Base-by-base conservation (phyloP, 2,113 vertebrate genomes). In the Pachyramphus minor region DNA sequence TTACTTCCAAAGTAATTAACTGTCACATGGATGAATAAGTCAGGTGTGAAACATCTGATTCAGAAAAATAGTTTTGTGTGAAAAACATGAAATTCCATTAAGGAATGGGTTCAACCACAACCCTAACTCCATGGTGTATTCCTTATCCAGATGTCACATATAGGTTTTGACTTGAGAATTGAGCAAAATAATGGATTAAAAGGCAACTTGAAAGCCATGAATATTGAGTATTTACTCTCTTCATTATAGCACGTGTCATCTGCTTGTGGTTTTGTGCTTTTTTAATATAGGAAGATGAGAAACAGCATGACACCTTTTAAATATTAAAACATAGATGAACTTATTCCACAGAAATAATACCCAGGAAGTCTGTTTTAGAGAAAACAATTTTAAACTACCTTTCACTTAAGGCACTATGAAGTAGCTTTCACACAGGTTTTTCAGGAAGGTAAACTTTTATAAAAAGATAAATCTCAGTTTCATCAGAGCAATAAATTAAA, bases 1-100 rank as follows among this genome's bases (percentile, higher is more conserved):
- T 94, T 96, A 88, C 73, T 67, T 42, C 37, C 18, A 14, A 74
- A 87, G 66, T 89, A 95, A 97, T 95, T 95, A 95, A 90, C 80
- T 89, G 91, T 84, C 89, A 89, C 17, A 78, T 3, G 44, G 64
- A 56, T 83, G 82, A 93, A 0, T 44, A 83, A 95, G 72, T 68
- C 82, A 88, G 64, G 82, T 75, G 24, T n/a, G 63, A 88, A 94
- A 53, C 20, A 53, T 20, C 55, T 21, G 59, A 96, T 30, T 77
- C 3, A 62, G 84, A 82, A 68, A 63, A 86, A 53, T 0, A 42
- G 24, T 49, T 63, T 13, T 3, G 8, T 31, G 44, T 56, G 73
- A 74, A 83, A 80, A 90, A 12, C 33, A 39, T 27, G 20, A 18
- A 84, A 59, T 67, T 55, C 42, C 31, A 62, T 63, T 74, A 86